Base-by-base conservation (phyloP, 35 echinoderm and acorn worm species). In the Apostichopus japonicus region DNA sequence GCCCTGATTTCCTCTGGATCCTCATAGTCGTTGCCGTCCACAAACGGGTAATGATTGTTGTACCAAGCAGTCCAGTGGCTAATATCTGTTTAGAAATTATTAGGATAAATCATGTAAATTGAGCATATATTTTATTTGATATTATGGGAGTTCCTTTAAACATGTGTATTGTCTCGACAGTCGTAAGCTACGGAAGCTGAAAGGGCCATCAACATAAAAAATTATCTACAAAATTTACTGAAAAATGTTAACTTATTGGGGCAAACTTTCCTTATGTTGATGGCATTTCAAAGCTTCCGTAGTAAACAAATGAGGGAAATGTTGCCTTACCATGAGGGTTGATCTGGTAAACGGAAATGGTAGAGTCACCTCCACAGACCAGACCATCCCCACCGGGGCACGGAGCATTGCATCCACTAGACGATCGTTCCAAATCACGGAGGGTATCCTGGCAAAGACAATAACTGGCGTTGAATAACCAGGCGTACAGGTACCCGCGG, bases 331-430 rank as follows among this genome's bases (percentile, higher is more conserved):
- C 89, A 24, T 83, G 76, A 56, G 77, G 19, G n/a, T 93, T 77
- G 11, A 58, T 91, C 23, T 91, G 92, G 77, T 90, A 96, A 4
- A 93, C 88, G 21, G 95, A 96, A 19, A 90, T 79, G 16, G 62
- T 73, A 2, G 44, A 44, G 16, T 62, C 92, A 7, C 95, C 95
- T 14, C 95, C 95, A 58, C 95, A 96, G n/a, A 91, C 81, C 10
- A 77, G n/a, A 21, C 95, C 95, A 67, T 96, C 92, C 19, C 95
- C 95, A 22, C 95, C 95, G 2, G 92, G 61, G 70, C 95, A 96
- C 19, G 77, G 86, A 6, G 86, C 80, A 56, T 91, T 83, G 65
- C 95, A 96, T 21, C 88, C 93, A 15, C 59, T 27, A 53, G 51
- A 59, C 23, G 78, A 79, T 8, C 87, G 16, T 14, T 83, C 79